Evolutionary conservation across 2,113 vertebrate genomes (phyloP).

Genomic region (Ctenodactylus gundi): DNA sequence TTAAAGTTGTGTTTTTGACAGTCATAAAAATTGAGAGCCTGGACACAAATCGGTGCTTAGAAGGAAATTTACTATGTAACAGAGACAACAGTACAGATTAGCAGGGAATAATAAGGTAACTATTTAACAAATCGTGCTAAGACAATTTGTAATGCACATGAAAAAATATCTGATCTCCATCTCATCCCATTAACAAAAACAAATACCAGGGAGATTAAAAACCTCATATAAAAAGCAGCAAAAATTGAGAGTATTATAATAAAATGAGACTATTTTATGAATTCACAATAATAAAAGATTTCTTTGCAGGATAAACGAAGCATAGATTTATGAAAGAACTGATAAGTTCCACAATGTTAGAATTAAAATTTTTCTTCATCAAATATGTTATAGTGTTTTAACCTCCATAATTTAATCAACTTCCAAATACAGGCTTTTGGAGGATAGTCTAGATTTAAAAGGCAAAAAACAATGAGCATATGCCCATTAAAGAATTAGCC

Average conservation of each 20-base stretch:
- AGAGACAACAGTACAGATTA: neutral
- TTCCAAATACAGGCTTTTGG: too few species aligned
- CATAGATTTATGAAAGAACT: neutral
- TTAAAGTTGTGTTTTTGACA: neutral
- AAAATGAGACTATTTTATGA: neutral
- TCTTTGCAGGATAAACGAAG: neutral
- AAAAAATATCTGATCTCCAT: neutral
- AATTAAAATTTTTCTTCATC: neutral
- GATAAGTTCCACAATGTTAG: neutral
- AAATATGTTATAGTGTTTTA: neutral
- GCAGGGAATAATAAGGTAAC: neutral
- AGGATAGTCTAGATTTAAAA: too few species aligned
- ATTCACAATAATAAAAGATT: neutral
- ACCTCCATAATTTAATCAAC: too few species aligned
- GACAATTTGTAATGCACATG: neutral
- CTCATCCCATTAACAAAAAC: neutral
- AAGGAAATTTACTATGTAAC: neutral
- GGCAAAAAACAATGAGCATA: neutral
- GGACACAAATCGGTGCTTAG: neutral
- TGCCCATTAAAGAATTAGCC: neutral
- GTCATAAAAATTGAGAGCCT: neutral
- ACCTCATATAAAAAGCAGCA: neutral
- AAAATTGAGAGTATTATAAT: neutral
- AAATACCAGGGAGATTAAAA: constrained; percentile 24
- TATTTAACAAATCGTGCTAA: neutral